These are phyloP conservation scores for Menidia menidia DNA, from an alignment of 2,797 vertebrate species.

Conservation along the genomic window DNA sequence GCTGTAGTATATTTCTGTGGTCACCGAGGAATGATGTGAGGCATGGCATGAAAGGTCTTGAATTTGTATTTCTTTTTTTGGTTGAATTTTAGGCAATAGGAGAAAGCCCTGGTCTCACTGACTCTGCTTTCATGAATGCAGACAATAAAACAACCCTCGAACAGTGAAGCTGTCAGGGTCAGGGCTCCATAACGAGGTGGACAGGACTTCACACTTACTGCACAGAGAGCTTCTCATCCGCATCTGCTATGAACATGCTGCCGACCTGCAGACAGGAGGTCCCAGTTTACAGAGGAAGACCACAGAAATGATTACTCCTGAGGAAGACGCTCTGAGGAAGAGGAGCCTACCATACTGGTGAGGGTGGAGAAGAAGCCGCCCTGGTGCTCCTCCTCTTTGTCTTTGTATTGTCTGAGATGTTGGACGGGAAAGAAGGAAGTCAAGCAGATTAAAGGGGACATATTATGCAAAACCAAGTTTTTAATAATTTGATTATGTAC, in stretches of 20 bases:
- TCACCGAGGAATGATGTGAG: too few species aligned
- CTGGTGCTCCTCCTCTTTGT: slow-evolving; percentile 98
- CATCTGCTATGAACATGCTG: slow-evolving; percentile 99
- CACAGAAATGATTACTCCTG: background rate
- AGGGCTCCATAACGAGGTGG: background rate
- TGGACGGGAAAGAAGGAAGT: slow-evolving; percentile 1
- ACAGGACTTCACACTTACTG: slow-evolving; percentile 87
- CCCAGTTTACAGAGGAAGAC: slow-evolving; percentile 7
- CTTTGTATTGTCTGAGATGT: slow-evolving; percentile 91
- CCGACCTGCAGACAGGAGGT: slow-evolving; percentile 89
- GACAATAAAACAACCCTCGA: too few species aligned
- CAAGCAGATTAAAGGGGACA: background rate
- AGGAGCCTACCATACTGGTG: slow-evolving; percentile 92
- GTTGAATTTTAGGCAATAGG: too few species aligned
- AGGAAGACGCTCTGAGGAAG: background rate
- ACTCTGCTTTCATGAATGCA: too few species aligned
- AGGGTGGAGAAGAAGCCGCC: slow-evolving; percentile 98
- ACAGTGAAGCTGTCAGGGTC: too few species aligned
- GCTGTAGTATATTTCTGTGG: too few species aligned
- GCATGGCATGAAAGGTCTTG: too few species aligned
- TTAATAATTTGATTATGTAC: too few species aligned
- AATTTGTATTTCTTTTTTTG: too few species aligned
- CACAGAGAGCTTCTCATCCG: slow-evolving; percentile 97
- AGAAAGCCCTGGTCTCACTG: too few species aligned
- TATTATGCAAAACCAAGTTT: too few species aligned